Evolutionary conservation across 2,888 invertebrate genomes (phyloP), one percentile per base, ranked within the genome.

Genomic region (Zygogramma bicolorata): DNA sequence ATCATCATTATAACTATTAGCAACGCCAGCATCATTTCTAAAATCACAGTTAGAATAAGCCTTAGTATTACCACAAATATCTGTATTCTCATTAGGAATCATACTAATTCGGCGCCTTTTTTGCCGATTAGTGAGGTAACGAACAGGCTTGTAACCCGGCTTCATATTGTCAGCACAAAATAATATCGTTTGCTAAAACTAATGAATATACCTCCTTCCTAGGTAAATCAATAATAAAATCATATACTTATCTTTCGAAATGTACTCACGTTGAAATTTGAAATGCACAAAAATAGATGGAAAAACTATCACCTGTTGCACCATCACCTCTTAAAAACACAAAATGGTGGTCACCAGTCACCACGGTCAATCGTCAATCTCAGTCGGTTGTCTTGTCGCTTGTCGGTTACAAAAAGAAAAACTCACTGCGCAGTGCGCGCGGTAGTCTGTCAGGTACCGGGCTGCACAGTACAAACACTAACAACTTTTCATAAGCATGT

Each of bases 121-220:
- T 58, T 58, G 57, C 13, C 57, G 25, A 10, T 58, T 58, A 27
- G 10, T 58, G 10, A 58, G 27, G 57, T 58, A 27, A 27, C 57
- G 25, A 13, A 58, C 57, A 58, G 57, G 57, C 57, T 58, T 58
- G 18, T 58, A 58, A 27, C 57, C 57, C 13, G 57, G 25, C 53
- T 53, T 20, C 53, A 46, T 18, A n/a, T 18, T 46, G 18, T 46
- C 46, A 46, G 6, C 46, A 18, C 18, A 46, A 46, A 46, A 18
- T 6, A 20, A 46, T 46, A 18, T 46, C 46, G 34, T 34, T 34
- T 46, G 20, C 46, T 46, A 46, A 46, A 13, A 46, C 6, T 18
- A 3, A 46, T n/a, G n/a, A n/a, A n/a, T n/a, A n/a, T n/a, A n/a
- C n/a, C n/a, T n/a, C n/a, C n/a, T n/a, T n/a, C n/a, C n/a, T n/a